Evolutionary conservation across 2,888 invertebrate genomes (phyloP).

Genomic region (Leptothorax acervorum): DNA sequence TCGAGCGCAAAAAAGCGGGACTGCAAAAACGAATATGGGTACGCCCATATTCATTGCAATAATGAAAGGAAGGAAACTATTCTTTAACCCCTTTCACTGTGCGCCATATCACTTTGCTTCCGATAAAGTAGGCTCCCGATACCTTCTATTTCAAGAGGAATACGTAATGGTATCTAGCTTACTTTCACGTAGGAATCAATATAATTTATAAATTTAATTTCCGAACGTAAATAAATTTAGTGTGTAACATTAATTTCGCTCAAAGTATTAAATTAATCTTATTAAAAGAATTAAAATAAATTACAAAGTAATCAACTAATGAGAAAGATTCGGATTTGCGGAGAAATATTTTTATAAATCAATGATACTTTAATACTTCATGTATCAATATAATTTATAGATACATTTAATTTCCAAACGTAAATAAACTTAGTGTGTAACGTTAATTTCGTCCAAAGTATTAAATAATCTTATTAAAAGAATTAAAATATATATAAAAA

Average conservation of each 20-base stretch:
- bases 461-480: not conserved
- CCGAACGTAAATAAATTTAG: not conserved
- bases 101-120: not conserved
- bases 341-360: too few relatives aligned
- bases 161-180: not conserved
- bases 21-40: constrained; percentile 35
- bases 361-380: not conserved
- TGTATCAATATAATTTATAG: not conserved
- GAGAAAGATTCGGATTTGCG: not conserved
- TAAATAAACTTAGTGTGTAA: not conserved
- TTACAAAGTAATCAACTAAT: not conserved
- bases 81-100: constrained; percentile 16
- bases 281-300: not conserved
- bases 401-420: not conserved
- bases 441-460: not conserved
- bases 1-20: constrained; percentile 37
- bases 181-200: not conserved
- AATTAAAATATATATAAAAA: not conserved
- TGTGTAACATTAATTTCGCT: not conserved
- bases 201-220: not conserved
- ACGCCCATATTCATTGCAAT: constrained; percentile 26
- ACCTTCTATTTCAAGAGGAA: not conserved
- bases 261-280: not conserved
- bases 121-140: not conserved
- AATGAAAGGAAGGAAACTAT: constrained; percentile 40